Evolutionary conservation across 2,797 vertebrate species (phyloP), one percentile per base, ranked within the genome.

Genomic region (Notolabrus celidotus): DNA sequence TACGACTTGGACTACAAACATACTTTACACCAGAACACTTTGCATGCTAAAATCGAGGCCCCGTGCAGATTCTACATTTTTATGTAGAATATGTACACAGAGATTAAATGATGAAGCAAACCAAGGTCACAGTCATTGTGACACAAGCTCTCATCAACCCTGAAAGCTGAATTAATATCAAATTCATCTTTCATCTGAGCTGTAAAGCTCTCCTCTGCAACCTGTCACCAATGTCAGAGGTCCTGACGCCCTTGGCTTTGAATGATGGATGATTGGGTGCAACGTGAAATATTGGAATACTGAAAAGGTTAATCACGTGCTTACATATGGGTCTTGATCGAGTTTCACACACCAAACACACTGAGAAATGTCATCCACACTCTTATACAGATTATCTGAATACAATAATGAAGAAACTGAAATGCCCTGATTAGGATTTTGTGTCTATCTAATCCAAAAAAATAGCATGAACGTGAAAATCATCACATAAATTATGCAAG

Each of bases 291-390:
- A 36, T 75, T 15, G 14, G 23, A 25, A 25, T 25, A 9, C 12
- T 47, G 22, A 47, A 57, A 79, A 70, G 49, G 65, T 64, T 78
- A 72, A 80, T 71, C 69, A 69, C 65, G 56, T 47, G 25, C 45
- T 72, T 60, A 58, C 22, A 57, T 67, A 49, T 54, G 54, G 23
- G 69, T 29, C 42, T 62, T 52, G 39, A 39, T 25, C n/a, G 58
- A 46, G 56, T 58, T 68, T 59, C 42, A 82, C 39, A 68, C 27
- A 72, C n/a, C 47, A 67, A 36, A 65, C n/a, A 71, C 22, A 61
- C 36, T 38, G 47, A 56, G 52, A 71, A 66, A 78, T 65, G 65
- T 71, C 42, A 46, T 34, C n/a, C 9, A 46, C 25, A 63, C 29
- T 39, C 55, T 58, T 5, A 63, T 46, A n/a, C 58, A 50, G 7